These are phyloP conservation scores for Fabriciana adippe DNA, from an alignment of 2,888 invertebrate genomes.

Conservation along the genomic window DNA sequence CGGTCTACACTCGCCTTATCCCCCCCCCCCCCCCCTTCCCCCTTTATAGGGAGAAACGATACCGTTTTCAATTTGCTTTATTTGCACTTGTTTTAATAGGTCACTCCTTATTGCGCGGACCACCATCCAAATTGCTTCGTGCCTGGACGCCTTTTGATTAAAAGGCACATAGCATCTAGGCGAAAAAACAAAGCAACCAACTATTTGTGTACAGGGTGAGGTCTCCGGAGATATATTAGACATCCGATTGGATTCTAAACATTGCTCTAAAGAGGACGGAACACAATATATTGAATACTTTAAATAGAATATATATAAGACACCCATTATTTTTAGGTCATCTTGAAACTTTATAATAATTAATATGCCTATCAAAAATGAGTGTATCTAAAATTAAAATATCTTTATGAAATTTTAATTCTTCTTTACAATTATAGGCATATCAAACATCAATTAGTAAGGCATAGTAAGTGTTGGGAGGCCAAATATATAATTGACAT, in stretches of 20 bases:
- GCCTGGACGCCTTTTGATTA: constrained; percentile 78
- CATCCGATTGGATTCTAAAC: constrained; percentile 22
- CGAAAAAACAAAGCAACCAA: constrained; percentile 63
- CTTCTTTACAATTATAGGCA: background rate
- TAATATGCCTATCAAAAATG: no score
- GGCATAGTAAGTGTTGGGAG: background rate
- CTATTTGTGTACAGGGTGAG: constrained; percentile 44
- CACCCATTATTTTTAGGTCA: no score
- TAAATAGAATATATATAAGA: no score
- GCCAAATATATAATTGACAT: constrained; percentile 11
- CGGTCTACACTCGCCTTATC: constrained; percentile 48
- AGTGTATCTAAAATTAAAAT: no score
- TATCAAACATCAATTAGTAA: background rate
- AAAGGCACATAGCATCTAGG: constrained; percentile 57
- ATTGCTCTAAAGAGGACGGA: no score
- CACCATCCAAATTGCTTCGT: constrained; percentile 79
- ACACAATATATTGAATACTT: no score
- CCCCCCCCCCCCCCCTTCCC: no score
- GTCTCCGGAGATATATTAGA: constrained; percentile 38
- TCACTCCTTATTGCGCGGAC: constrained; percentile 76
- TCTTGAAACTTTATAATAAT: no score
- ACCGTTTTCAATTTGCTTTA: constrained; percentile 81
- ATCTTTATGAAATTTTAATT: no score
- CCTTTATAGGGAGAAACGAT: constrained; percentile 59
- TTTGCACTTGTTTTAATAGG: constrained; percentile 82